Percentiles rank a stretch among this genome's conserved stretches.
phyloP scores from a whole-genome alignment of 1,140 invertebrate species.

The Lamellibrachia luymesi region DNA sequence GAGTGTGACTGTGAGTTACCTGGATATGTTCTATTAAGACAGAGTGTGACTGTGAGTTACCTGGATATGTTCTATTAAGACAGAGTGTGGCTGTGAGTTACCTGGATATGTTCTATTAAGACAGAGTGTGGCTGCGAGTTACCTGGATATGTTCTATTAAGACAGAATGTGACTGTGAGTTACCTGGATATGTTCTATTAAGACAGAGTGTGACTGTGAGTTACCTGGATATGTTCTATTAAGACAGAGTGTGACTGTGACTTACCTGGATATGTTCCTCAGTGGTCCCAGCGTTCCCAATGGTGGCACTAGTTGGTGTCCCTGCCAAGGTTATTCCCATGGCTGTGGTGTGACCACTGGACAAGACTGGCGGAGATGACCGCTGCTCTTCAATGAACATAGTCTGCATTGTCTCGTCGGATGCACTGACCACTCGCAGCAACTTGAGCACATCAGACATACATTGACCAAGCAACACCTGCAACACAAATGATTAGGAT shows the following conservation, averaged over 20 bases:
- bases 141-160: no score
- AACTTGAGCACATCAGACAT: not conserved
- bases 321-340: not conserved
- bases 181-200: no score
- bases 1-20: no score
- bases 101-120: no score
- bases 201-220: no score
- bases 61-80: no score
- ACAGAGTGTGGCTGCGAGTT: no score
- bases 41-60: not conserved
- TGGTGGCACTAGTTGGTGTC: not conserved
- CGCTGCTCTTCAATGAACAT: not conserved
- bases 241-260: not conserved
- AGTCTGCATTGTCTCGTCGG: not conserved
- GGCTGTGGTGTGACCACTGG: not conserved
- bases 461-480: not conserved
- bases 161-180: no score
- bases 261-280: not conserved
- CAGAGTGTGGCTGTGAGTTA: no score
- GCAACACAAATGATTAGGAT: not conserved
- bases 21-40: not conserved
- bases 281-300: not conserved
- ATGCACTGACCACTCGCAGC: not conserved
- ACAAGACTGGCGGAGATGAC: not conserved
- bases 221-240: no score